Evolutionary conservation across 2,113 vertebrate species (phyloP).

Genomic region (Clarias gariepinus): DNA sequence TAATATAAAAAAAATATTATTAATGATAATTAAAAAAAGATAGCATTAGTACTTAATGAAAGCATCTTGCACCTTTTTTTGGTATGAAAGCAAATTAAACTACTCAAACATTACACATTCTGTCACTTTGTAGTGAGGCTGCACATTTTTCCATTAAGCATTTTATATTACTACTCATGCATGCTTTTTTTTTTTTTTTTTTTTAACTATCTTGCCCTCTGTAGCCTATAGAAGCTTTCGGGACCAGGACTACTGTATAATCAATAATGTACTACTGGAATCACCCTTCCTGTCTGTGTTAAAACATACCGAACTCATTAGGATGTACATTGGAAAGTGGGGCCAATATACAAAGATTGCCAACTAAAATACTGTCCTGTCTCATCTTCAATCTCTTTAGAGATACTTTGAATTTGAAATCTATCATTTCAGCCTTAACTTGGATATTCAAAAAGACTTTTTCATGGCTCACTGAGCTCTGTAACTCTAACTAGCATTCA

Average conservation of each 20-base stretch:
- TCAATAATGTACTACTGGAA: conserved; percentile 36
- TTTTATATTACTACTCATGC: conserved; percentile 21
- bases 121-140: not conserved
- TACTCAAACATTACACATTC: not conserved
- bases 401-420: conserved; percentile 40
- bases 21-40: not conserved
- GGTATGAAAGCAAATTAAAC: not conserved
- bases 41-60: not conserved
- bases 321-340: conserved; percentile 25
- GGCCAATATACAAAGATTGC: conserved; percentile 22
- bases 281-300: conserved; percentile 3
- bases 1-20: not conserved
- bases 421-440: conserved; percentile 29
- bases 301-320: conserved; percentile 23
- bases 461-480: not conserved
- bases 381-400: conserved; percentile 43
- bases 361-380: conserved; percentile 40
- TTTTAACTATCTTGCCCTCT: conserved; percentile 10
- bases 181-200: too few species aligned
- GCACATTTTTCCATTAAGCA: not conserved
- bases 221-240: conserved; percentile 26
- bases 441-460: conserved; percentile 26
- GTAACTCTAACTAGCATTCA: conserved; percentile 23
- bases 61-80: not conserved
- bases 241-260: not conserved